Conservation (phyloP, 2,888 invertebrate species). For the Pseudanteris insignis region DNA sequence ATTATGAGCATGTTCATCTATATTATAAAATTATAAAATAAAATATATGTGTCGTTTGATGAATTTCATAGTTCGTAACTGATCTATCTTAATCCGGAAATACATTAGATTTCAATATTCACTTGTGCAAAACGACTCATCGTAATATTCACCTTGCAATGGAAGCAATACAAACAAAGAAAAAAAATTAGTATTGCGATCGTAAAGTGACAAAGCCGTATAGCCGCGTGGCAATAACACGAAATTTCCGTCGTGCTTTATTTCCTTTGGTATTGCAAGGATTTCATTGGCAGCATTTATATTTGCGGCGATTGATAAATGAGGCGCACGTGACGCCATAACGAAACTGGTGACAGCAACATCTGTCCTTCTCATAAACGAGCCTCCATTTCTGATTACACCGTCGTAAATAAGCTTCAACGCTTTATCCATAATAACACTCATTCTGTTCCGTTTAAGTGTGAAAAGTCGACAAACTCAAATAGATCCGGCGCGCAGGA, state of each 20-base stretch:
- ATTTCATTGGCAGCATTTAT: slow-evolving; percentile 38
- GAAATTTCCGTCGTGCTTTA: slow-evolving; percentile 23
- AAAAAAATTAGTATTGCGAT: slow-evolving; percentile 22
- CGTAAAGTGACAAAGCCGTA: slow-evolving; percentile 27
- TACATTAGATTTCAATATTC: no score
- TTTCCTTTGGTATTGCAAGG: slow-evolving; percentile 22
- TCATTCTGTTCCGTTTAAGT: slow-evolving; percentile 50
- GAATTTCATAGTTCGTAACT: no score
- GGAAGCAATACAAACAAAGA: no score
- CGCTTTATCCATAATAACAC: slow-evolving; percentile 51
- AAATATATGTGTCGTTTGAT: no score
- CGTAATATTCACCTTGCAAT: no score
- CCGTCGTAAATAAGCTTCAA: no score
- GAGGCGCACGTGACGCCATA: slow-evolving; percentile 36
- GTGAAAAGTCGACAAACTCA: slow-evolving; percentile 30
- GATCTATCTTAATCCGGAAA: no score
- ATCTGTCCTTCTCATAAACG: slow-evolving; percentile 50
- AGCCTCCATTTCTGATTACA: slow-evolving; percentile 38
- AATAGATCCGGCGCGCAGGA: slow-evolving; percentile 5
- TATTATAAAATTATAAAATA: no score
- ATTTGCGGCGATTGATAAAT: slow-evolving; percentile 38
- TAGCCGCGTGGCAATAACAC: slow-evolving; percentile 16
- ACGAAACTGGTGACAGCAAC: slow-evolving; percentile 33
- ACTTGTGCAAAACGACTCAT: no score
- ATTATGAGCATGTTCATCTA: no score